Conservation (phyloP, 2,888 invertebrate genomes). For the Microctonus hyperodae region DNA sequence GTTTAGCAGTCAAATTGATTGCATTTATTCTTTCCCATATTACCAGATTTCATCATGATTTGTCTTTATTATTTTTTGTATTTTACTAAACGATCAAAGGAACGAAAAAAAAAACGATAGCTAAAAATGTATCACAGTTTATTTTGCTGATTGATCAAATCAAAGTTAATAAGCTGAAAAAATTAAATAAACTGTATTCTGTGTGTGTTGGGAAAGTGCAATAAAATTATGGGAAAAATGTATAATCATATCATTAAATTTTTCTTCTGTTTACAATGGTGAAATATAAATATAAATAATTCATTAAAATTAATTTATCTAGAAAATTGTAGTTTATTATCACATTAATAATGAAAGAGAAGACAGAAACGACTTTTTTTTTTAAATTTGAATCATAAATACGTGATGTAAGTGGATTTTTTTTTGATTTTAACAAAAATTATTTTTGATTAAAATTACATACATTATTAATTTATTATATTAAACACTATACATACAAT, state of each 20-base stretch:
- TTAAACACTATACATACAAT: slow-evolving; percentile 33
- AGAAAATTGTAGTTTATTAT: background rate
- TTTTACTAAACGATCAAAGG: background rate
- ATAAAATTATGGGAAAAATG: slow-evolving; percentile 53
- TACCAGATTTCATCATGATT: background rate
- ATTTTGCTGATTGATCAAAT: background rate
- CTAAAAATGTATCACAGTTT: background rate
- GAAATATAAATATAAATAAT: background rate
- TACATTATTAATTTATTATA: slow-evolving; percentile 33
- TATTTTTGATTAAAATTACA: slow-evolving; percentile 27
- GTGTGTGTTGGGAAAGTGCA: slow-evolving; percentile 56
- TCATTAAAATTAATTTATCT: background rate
- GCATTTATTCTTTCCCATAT: slow-evolving; percentile 34
- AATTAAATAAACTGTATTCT: slow-evolving; percentile 36
- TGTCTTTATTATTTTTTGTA: background rate
- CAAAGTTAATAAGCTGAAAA: background rate
- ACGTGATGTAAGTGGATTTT: background rate
- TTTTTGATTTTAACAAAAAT: background rate
- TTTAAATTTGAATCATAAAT: background rate
- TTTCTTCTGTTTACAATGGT: background rate
- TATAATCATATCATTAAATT: background rate
- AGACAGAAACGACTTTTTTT: background rate
- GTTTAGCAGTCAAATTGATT: slow-evolving; percentile 8
- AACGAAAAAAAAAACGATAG: background rate
- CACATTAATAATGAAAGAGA: background rate